Evolutionary conservation across 2,888 invertebrate genomes (phyloP).

Genomic region (Acrobasis consociella): DNA sequence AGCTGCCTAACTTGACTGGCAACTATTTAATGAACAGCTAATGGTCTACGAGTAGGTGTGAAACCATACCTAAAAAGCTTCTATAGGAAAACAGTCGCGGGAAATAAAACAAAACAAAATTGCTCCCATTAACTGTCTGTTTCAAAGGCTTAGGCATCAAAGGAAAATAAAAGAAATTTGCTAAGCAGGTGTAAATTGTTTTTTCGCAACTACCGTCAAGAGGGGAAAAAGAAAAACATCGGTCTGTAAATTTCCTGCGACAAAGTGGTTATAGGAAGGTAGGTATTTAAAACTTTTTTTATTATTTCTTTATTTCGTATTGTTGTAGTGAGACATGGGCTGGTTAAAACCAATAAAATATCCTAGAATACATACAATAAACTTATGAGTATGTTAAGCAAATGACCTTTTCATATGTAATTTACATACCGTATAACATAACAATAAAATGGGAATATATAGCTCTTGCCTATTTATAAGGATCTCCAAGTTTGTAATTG

Average conservation of each 20-base stretch:
- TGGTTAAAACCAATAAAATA: no score
- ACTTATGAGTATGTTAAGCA: no score
- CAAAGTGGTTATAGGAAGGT: background rate
- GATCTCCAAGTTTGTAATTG: no score
- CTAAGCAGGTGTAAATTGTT: constrained; percentile 19
- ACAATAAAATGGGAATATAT: no score
- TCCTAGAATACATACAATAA: no score
- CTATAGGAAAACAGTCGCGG: background rate
- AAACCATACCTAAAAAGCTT: background rate
- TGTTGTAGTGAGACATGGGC: no score
- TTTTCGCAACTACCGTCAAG: background rate
- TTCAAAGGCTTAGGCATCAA: constrained; percentile 21
- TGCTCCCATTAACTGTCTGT: constrained; percentile 13
- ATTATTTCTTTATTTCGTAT: background rate
- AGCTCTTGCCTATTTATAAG: no score
- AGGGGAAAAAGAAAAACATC: constrained; percentile 7
- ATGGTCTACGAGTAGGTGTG: no score
- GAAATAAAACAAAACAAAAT: constrained; percentile 7
- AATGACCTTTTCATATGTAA: no score
- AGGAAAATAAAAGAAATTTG: constrained; percentile 15
- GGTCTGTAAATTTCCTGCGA: background rate
- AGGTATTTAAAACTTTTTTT: background rate
- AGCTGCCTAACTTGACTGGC: no score
- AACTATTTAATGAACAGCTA: no score
- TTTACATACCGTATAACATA: no score